phyloP scores from a whole-genome alignment of 2,797 vertebrate genomes.

The Oophaga sylvatica region DNA sequence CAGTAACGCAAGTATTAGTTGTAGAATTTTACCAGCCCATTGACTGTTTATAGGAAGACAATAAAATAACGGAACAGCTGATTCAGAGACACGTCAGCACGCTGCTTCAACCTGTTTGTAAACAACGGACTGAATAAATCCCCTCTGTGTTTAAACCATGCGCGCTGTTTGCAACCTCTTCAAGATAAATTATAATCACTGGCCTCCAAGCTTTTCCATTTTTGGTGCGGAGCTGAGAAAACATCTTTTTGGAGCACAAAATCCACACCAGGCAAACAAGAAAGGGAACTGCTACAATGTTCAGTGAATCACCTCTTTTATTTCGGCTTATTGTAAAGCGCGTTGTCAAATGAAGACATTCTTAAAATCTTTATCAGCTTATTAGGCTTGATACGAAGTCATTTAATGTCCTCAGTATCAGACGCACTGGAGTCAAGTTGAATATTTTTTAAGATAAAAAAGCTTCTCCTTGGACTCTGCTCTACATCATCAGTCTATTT shows the following conservation, averaged over 20 bases:
- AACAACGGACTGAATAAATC: constrained; percentile 57
- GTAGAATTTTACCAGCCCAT: neutral
- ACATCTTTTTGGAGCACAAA: constrained; percentile 66
- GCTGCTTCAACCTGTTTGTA: constrained; percentile 38
- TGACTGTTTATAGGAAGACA: constrained; percentile 49
- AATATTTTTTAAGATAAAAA: neutral
- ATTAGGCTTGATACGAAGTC: constrained; percentile 2
- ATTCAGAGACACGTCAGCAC: neutral
- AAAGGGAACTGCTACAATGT: constrained; percentile 38
- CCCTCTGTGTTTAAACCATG: constrained; percentile 62
- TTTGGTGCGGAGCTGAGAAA: constrained; percentile 67
- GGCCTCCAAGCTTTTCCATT: constrained; percentile 64
- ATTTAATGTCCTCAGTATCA: neutral
- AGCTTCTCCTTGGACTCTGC: neutral
- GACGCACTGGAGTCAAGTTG: neutral
- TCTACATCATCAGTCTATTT: neutral
- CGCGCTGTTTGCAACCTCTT: constrained; percentile 49
- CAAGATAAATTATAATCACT: constrained; percentile 65
- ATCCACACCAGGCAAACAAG: constrained; percentile 54
- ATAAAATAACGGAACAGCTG: constrained; percentile 24
- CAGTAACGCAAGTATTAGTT: neutral
- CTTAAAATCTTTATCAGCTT: constrained; percentile 16
- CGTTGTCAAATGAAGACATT: neutral
- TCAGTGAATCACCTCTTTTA: constrained; percentile 45
- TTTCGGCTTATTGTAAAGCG: constrained; percentile 7